Percentiles rank a stretch among this genome's conserved stretches.
Evolutionary conservation across 2,113 vertebrate genomes (phyloP).

Genomic region (Ia io): DNA sequence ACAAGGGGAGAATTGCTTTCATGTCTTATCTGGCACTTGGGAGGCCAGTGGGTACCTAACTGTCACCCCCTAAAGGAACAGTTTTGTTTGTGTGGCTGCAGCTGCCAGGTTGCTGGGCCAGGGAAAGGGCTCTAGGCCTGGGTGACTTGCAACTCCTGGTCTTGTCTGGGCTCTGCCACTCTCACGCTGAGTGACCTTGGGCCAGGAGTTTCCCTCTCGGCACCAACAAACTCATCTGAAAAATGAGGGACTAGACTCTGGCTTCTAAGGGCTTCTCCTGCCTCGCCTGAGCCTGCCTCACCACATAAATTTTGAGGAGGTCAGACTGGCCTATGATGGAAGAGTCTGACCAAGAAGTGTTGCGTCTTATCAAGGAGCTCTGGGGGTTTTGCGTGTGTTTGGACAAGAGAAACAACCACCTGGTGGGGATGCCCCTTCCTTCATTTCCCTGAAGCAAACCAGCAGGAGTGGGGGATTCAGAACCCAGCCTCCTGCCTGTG

Average conservation of each 20-base stretch:
- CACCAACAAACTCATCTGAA: neutral
- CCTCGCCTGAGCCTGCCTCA: neutral
- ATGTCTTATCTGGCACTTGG: neutral
- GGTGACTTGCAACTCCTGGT: neutral
- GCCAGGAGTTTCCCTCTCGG: neutral
- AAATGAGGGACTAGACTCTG: neutral
- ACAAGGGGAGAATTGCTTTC: neutral
- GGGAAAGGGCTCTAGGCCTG: neutral
- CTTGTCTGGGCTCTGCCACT: neutral
- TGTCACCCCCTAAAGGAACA: neutral
- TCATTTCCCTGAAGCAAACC: neutral
- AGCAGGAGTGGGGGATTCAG: neutral
- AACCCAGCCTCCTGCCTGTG: neutral
- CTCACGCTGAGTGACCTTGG: neutral
- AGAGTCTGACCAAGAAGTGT: neutral
- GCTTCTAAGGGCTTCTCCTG: neutral
- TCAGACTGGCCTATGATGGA: neutral
- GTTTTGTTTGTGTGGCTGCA: neutral
- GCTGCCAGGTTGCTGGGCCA: no score
- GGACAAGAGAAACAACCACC: neutral
- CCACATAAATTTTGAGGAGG: neutral
- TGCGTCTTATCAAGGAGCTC: neutral
- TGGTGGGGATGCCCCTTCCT: neutral
- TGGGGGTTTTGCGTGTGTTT: neutral
- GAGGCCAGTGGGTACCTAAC: neutral